Percentiles rank a stretch among this genome's conserved stretches.
Conservation (phyloP, 2,113 vertebrate genomes). For the Hippoglossus stenolepis region DNA sequence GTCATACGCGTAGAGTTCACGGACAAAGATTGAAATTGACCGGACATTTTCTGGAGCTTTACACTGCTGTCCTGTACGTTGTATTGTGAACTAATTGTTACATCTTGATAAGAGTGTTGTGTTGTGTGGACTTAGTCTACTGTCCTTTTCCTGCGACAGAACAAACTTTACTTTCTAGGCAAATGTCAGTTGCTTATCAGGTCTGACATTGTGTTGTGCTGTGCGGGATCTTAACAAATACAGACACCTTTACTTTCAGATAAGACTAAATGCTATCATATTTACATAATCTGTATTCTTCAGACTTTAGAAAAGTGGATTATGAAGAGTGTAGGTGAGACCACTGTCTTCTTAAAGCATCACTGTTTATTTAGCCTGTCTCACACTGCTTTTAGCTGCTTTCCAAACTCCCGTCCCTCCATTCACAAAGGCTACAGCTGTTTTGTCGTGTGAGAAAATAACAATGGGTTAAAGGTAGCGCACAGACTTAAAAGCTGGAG, state of each 20-base stretch:
- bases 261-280: slow-evolving; percentile 49
- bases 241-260: slow-evolving; percentile 27
- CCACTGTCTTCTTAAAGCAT: slow-evolving; percentile 3
- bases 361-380: slow-evolving; percentile 34
- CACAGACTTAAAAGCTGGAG: slow-evolving; percentile 60
- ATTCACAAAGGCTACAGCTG: slow-evolving; percentile 36
- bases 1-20: no score
- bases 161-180: not conserved
- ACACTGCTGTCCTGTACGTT: not conserved
- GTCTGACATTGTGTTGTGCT: slow-evolving; percentile 1
- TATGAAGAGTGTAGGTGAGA: slow-evolving; percentile 14
- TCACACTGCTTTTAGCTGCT: slow-evolving; percentile 30
- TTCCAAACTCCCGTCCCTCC: slow-evolving; percentile 4
- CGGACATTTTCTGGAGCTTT: not conserved
- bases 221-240: slow-evolving; percentile 32
- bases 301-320: slow-evolving; percentile 14
- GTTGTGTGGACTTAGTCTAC: not conserved
- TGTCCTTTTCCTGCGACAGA: not conserved
- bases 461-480: slow-evolving; percentile 75
- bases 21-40: no score
- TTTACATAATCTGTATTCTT: slow-evolving; percentile 27
- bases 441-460: slow-evolving; percentile 38
- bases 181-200: slow-evolving; percentile 26
- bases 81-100: not conserved
- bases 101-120: not conserved